Evolutionary conservation across 2,113 vertebrate species (phyloP).

Genomic region (Pangasianodon gigas): DNA sequence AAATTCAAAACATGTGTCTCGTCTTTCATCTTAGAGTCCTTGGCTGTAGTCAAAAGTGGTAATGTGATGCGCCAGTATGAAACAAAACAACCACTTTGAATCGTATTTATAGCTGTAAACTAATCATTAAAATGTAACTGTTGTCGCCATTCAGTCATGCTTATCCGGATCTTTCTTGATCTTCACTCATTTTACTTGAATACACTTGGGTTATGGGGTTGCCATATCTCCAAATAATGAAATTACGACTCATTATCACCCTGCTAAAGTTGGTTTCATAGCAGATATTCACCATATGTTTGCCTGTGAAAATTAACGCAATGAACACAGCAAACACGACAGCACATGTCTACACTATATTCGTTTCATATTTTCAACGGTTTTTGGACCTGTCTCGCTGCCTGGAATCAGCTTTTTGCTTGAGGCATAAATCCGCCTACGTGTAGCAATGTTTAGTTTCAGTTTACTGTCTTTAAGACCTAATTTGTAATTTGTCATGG

Average conservation of each 20-base stretch:
- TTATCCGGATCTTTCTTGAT: neutral
- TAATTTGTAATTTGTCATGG: neutral
- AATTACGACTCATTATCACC: neutral
- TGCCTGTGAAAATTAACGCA: neutral
- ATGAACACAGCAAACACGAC: neutral
- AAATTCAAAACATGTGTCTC: neutral
- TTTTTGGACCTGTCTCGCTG: neutral
- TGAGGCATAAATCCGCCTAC: neutral
- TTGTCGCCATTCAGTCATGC: neutral
- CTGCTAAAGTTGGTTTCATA: neutral
- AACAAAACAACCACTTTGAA: neutral
- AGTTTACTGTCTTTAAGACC: neutral
- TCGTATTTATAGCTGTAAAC: neutral
- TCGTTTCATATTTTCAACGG: neutral
- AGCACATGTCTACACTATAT: neutral
- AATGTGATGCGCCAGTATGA: neutral
- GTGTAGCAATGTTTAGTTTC: neutral
- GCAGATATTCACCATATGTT: neutral
- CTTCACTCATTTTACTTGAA: neutral
- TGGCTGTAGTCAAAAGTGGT: neutral
- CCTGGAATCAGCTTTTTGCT: neutral
- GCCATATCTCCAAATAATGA: neutral
- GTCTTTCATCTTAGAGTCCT: neutral
- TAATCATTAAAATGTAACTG: neutral
- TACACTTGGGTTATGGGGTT: neutral